Base-by-base conservation (phyloP, 2,113 vertebrate species). In the Elaphurus davidianus region DNA sequence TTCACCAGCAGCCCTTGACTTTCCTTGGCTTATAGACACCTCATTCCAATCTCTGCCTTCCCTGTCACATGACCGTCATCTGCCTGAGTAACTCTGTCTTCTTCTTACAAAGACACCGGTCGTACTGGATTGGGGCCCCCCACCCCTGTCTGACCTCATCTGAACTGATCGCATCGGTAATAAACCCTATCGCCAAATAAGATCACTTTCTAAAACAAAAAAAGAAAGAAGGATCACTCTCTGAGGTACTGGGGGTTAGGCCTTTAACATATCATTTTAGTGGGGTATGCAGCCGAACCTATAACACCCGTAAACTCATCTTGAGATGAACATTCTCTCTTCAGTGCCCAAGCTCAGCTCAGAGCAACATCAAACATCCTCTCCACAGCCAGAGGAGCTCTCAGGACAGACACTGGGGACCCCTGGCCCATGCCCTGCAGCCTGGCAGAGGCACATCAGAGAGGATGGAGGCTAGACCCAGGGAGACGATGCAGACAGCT, bases 401-500 rank as follows among this genome's bases (percentile, higher is more conserved):
- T 19, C 43, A 74, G 36, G 43, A 67, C 47, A 76, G 28, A 30
- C 3, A 25, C 17, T 1, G 12, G 17, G 10, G 2, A 5, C 5
- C 23, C 67, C 79, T 36, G 25, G 30, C 25, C 55, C 1, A 0
- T 5, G 4, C 7, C 45, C 45, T 28, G 43, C 36, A 64, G 36
- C 59, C 82, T 85, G 25, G n/a, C 33, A 55, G 23, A 79, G 57
- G 76, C 2, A 1, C 7, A 23, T 23, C 17, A 15, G 28, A 86
- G 86, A 57, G 54, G 19, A 40, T 3, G 12, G 15, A 71, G 40
- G 85, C 82, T 6, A 5, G 87, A 52, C 40, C 40, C 25, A 28
- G 40, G 5, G 11, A 79, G 33, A 62, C 0, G 6, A 27, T 3
- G 7, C 1, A 36, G 13, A 36, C 1, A 2, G 54, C 10, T 6